Percentiles rank a stretch among this genome's conserved stretches.
These are phyloP conservation scores for Cynodonichthys magdalenae DNA, from an alignment of 2,797 vertebrate species.

Conservation along the genomic window DNA sequence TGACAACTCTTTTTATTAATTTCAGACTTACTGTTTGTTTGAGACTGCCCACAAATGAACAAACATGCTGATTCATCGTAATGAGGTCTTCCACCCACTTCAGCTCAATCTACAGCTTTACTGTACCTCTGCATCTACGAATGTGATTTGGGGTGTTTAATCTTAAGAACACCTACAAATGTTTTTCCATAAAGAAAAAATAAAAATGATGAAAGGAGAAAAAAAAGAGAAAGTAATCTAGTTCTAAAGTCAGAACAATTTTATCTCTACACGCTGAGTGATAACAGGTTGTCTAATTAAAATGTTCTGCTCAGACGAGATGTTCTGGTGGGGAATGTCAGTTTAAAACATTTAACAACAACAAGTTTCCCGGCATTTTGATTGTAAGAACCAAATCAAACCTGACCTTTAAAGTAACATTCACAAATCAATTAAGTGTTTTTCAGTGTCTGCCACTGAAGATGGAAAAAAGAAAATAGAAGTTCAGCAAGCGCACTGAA, in stretches of 20 bases:
- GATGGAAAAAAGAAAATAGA: not conserved
- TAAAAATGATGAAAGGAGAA: not conserved
- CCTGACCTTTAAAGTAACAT: conserved; percentile 20
- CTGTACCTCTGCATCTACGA: conserved; percentile 1
- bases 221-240: conserved; percentile 1
- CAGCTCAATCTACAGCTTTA: conserved; percentile 8
- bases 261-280: conserved; percentile 10
- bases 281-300: conserved; percentile 25
- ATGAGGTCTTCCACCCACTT: conserved; percentile 28
- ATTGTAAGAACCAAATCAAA: conserved; percentile 3
- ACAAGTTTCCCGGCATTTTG: conserved; percentile 9
- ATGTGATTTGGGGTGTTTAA: not conserved
- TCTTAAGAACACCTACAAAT: conserved; percentile 1
- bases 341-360: conserved; percentile 25
- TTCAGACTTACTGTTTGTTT: conserved; percentile 30
- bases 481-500: not conserved
- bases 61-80: conserved; percentile 52
- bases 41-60: conserved; percentile 41
- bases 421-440: conserved; percentile 11
- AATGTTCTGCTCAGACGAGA: conserved; percentile 23
- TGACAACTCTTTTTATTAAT: conserved; percentile 10
- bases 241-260: conserved; percentile 10
- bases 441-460: conserved; percentile 17
- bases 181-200: not conserved
- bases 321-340: conserved; percentile 18